A percentile compares a stretch with the other conserved stretches of the same genome.
Conservation (phyloP, 2,113 vertebrate species). For the Carettochelys insculpta region DNA sequence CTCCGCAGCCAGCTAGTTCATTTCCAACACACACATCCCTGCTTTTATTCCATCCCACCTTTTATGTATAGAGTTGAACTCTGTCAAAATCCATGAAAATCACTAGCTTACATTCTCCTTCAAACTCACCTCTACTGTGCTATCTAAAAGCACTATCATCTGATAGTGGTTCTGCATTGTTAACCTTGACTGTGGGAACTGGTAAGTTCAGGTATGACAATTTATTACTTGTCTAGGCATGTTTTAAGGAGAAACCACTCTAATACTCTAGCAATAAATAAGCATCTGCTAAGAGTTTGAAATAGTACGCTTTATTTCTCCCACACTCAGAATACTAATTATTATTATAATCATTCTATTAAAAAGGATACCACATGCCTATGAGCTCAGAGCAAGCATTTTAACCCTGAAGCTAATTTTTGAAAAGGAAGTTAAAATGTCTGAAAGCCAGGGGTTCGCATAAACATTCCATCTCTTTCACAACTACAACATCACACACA, state of each 20-base stretch:
- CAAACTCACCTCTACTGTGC: not conserved
- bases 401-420: not conserved
- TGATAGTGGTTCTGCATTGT: not conserved
- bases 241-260: not conserved
- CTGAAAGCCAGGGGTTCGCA: not conserved
- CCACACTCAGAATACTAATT: not conserved
- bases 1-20: not conserved
- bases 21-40: not conserved
- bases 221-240: not conserved
- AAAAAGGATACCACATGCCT: not conserved
- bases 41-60: not conserved
- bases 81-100: not conserved
- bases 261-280: not conserved
- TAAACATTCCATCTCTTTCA: rapidly evolving
- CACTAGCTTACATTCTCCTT: not conserved
- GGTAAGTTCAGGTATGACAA: not conserved
- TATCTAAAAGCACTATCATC: not conserved
- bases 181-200: not conserved
- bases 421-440: not conserved
- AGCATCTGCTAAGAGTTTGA: not conserved
- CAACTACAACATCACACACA: not conserved
- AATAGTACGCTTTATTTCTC: not conserved
- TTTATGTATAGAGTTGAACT: not conserved
- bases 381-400: not conserved
- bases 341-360: not conserved